Evolutionary conservation across 2,113 vertebrate genomes (phyloP), one percentile per base, ranked within the genome.

Genomic region (Asarcornis scutulata): DNA sequence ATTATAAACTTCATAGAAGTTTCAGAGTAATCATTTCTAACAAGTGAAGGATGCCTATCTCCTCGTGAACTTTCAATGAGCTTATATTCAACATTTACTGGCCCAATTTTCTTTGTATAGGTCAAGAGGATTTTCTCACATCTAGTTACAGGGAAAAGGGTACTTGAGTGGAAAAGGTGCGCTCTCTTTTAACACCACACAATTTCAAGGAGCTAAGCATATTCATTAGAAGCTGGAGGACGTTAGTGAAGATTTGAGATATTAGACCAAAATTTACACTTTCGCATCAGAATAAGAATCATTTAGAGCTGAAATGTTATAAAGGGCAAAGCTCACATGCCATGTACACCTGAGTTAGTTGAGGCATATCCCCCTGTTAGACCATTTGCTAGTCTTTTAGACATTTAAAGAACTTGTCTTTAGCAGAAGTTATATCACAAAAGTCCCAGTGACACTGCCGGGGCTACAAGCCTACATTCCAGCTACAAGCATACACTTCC

Each of bases 51-150:
- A 92, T 81, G 58, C 58, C 82, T 88, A 22, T 80, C 29, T 91
- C 69, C 62, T 91, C 25, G 21, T 40, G 62, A 92, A 92, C 77
- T 84, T 95, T 93, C 77, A 84, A 23, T 91, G 84, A 36, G 17
- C 62, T 94, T 68, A 53, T 53, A 66, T 91, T 95, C 95, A 94
- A 92, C 74, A 73, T 94, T 94, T 95, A 88, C 66, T 78, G 80
- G 48, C 34, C 40, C 64, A 75, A 76, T 95, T 93, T 94, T 92
- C 90, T 82, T 89, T 56, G 69, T 72, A 92, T 93, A 96, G 86
- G 90, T 96, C 93, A 94, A 86, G 88, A 95, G 52, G 86, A 69
- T 77, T 84, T 95, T 89, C 91, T 93, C 63, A 86, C 66, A 50
- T 95, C 83, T 96, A 90, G 71, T 94, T 90, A 91, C 1, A 2